These are phyloP conservation scores for Chouioia cunea DNA, from an alignment of 2,888 invertebrate species.

Conservation along the genomic window DNA sequence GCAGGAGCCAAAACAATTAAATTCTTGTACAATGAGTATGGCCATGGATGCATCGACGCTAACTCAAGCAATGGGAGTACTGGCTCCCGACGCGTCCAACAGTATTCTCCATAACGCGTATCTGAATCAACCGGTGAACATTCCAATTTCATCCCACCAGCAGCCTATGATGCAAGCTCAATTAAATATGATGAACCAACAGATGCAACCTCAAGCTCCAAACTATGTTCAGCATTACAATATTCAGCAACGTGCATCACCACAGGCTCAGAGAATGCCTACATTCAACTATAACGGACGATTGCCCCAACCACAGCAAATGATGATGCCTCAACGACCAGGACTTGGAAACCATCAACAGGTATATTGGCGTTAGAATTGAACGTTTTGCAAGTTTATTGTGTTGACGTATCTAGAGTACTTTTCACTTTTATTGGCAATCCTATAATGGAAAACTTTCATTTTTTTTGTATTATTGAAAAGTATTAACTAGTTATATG, in stretches of 20 bases:
- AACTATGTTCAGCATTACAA: conserved; percentile 68
- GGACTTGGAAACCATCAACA: conserved; percentile 62
- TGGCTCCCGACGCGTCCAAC: conserved; percentile 20
- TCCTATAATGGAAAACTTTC: neutral
- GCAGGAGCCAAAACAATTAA: conserved; percentile 39
- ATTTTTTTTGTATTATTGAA: neutral
- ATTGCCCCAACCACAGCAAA: conserved; percentile 55
- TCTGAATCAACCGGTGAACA: conserved; percentile 34
- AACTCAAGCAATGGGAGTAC: conserved; percentile 10
- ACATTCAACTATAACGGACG: conserved; percentile 60
- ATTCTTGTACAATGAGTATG: conserved; percentile 23
- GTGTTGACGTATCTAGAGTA: neutral
- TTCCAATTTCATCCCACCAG: conserved; percentile 41
- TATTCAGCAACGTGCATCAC: conserved; percentile 63
- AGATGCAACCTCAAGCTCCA: conserved; percentile 63
- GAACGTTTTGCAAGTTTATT: neutral
- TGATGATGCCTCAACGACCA: conserved; percentile 62
- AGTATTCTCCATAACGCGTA: conserved; percentile 33
- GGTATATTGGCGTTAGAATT: conserved; percentile 45
- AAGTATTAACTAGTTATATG: conserved; percentile 13
- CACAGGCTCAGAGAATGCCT: conserved; percentile 55
- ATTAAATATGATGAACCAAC: conserved; percentile 62
- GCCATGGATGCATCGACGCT: conserved; percentile 12
- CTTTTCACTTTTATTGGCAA: neutral
- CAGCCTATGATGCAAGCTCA: conserved; percentile 47